These are phyloP conservation scores for Hyperoplus lanceolatus DNA, from an alignment of 2,797 vertebrate genomes.

Conservation along the genomic window DNA sequence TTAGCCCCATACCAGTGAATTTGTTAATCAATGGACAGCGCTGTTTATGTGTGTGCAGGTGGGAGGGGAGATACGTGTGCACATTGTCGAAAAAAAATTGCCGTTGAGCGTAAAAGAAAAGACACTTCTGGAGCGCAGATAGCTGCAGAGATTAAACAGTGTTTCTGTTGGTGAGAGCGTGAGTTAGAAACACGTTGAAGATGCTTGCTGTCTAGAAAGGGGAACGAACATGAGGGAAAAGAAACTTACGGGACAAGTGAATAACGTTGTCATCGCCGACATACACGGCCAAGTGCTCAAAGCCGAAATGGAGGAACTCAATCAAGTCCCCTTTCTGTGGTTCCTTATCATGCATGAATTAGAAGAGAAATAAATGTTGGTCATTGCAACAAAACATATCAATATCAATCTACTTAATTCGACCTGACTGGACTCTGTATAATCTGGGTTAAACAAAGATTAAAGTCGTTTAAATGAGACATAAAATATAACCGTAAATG, in stretches of 20 bases:
- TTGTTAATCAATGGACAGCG: no score
- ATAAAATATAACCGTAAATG: no score
- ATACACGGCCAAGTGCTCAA: slow-evolving; percentile 88
- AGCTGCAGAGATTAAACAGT: no score
- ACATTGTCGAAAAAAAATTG: no score
- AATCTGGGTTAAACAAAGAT: background rate
- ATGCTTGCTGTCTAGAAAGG: background rate
- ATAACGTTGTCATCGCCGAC: slow-evolving; percentile 84
- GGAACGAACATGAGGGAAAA: background rate
- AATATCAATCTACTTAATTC: slow-evolving; percentile 3
- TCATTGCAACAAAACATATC: slow-evolving; percentile 20
- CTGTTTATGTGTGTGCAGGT: no score
- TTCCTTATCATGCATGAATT: slow-evolving; percentile 74
- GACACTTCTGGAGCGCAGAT: no score
- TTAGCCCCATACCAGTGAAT: no score
- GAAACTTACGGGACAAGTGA: slow-evolving; percentile 85
- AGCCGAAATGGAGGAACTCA: slow-evolving; percentile 81
- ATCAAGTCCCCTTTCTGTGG: slow-evolving; percentile 85
- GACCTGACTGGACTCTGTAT: background rate
- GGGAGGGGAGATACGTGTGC: no score
- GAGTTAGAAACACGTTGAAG: no score
- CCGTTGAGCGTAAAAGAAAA: no score
- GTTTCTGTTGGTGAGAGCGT: no score
- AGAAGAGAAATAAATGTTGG: background rate
- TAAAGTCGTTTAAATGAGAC: background rate